Evolutionary conservation across 2,113 vertebrate genomes (phyloP).

Genomic region (Calyptommatus sinebrachiatus): DNA sequence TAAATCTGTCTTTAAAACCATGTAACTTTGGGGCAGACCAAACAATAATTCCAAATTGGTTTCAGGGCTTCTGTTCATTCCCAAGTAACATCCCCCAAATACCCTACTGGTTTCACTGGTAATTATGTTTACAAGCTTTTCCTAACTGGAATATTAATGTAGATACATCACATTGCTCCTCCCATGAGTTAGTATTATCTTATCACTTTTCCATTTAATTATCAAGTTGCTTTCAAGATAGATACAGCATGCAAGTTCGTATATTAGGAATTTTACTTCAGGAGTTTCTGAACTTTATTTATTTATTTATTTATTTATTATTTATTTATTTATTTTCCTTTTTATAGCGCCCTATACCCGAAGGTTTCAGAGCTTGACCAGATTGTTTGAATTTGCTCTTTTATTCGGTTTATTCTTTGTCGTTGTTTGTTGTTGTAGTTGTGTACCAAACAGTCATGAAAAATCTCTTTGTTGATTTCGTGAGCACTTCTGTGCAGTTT

Average conservation of each 20-base stretch:
- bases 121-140: slow-evolving; percentile 18
- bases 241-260: slow-evolving; percentile 27
- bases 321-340: no score
- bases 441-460: no score
- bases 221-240: background rate
- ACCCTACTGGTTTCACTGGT: slow-evolving; percentile 13
- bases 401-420: background rate
- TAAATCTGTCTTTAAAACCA: slow-evolving; percentile 1
- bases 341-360: no score
- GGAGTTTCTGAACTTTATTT: no score
- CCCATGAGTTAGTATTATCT: slow-evolving; percentile 2
- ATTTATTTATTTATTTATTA: no score
- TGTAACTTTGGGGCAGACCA: background rate
- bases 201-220: slow-evolving; percentile 20
- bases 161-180: background rate
- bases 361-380: background rate
- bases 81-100: slow-evolving; percentile 6
- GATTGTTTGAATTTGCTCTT: slow-evolving; percentile 1
- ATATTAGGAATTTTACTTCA: background rate
- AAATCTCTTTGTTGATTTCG: no score
- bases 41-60: background rate
- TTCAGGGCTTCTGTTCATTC: slow-evolving; percentile 13
- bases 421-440: no score
- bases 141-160: slow-evolving; percentile 15
- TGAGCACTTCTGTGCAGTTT: no score